These are phyloP conservation scores for Oxycera nigricornis DNA, from an alignment of 2,888 invertebrate species.

Conservation along the genomic window DNA sequence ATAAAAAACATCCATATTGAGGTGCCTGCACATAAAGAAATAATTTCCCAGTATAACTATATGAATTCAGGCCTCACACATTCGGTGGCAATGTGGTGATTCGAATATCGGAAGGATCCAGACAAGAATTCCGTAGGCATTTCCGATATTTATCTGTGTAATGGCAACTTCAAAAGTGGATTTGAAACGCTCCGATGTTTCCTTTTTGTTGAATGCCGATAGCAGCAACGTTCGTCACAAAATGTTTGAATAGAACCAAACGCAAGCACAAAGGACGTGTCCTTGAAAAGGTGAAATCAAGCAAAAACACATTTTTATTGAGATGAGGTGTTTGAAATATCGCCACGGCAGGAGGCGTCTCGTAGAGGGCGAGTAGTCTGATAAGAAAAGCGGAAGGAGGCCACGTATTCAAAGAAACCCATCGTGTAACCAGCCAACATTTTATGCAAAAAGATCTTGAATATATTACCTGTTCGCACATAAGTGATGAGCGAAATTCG, in stretches of 20 bases:
- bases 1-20: slow-evolving; percentile 22
- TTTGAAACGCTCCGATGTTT: slow-evolving; percentile 6
- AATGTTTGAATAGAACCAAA: neutral
- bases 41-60: neutral
- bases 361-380: too few species aligned
- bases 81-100: slow-evolving; percentile 9
- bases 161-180: slow-evolving; percentile 27
- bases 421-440: neutral
- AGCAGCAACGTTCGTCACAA: neutral
- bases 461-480: slow-evolving; percentile 26
- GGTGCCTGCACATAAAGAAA: neutral
- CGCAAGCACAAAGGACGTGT: slow-evolving; percentile 11
- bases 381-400: too few species aligned
- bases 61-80: neutral
- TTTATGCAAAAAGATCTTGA: slow-evolving; percentile 27
- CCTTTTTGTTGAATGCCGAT: neutral
- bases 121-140: slow-evolving; percentile 29
- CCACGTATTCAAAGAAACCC: too few species aligned
- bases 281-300: slow-evolving; percentile 36
- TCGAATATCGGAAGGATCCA: slow-evolving; percentile 25
- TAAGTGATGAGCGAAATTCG: slow-evolving; percentile 28
- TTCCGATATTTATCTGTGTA: slow-evolving; percentile 30
- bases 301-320: slow-evolving; percentile 36
- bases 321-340: slow-evolving; percentile 31
- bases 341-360: too few species aligned